Conservation (phyloP, 1,140 invertebrate genomes). For the Rhyacophila brunnea region DNA sequence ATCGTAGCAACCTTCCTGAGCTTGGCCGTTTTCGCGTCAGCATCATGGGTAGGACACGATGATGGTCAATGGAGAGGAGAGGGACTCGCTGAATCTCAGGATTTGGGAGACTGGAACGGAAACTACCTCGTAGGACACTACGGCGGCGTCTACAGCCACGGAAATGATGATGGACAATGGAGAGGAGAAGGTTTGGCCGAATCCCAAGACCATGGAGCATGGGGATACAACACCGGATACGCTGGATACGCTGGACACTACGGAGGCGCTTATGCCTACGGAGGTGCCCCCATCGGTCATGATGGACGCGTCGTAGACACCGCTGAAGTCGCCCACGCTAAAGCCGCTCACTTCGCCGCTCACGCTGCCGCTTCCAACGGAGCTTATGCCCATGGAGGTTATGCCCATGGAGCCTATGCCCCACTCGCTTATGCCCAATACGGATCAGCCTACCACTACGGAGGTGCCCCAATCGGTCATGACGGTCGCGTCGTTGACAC, state of each 20-base stretch:
- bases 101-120: neutral
- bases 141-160: neutral
- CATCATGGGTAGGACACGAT: neutral
- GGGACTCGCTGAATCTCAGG: constrained; percentile 7
- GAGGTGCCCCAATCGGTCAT: constrained; percentile 25
- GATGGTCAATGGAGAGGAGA: constrained; percentile 18
- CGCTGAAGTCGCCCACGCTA: constrained; percentile 29
- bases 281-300: constrained; percentile 19
- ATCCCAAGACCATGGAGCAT: constrained; percentile 16
- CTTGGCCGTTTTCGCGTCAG: neutral
- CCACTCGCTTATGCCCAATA: constrained; percentile 35
- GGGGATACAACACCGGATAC: neutral
- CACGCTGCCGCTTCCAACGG: constrained; percentile 8
- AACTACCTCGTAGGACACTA: neutral
- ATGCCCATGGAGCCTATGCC: constrained; percentile 40
- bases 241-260: constrained; percentile 2
- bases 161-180: constrained; percentile 17
- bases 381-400: constrained; percentile 25
- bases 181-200: constrained; percentile 24
- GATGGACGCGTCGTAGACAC: constrained; percentile 31
- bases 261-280: constrained; percentile 19
- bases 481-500: constrained; percentile 48
- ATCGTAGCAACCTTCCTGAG: neutral
- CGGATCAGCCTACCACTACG: constrained; percentile 13
- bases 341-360: constrained; percentile 22